Conservation (phyloP, 2,888 invertebrate genomes). For the Oligia strigilis region DNA sequence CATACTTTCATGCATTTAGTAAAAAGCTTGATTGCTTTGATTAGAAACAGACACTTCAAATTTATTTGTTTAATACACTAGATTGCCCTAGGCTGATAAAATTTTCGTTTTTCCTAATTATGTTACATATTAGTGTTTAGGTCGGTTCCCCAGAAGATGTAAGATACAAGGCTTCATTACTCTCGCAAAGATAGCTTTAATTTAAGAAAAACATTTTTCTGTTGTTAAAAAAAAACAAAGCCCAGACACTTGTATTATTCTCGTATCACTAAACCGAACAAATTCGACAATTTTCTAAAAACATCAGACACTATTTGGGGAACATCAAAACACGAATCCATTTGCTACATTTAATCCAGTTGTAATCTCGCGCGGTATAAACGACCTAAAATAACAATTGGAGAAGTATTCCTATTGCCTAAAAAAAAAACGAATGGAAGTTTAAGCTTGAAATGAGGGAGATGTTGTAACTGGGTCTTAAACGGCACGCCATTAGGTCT, state of each 20-base stretch:
- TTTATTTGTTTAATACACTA: too few species aligned
- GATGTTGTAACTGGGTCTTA: slow-evolving; percentile 69
- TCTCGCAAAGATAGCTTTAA: slow-evolving; percentile 12
- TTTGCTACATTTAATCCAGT: slow-evolving; percentile 62
- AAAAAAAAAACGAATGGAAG: slow-evolving; percentile 62
- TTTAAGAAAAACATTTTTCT: slow-evolving; percentile 19
- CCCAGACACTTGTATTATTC: slow-evolving; percentile 24
- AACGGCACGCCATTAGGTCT: slow-evolving; percentile 74
- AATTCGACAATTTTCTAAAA: slow-evolving; percentile 44
- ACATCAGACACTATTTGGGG: slow-evolving; percentile 42
- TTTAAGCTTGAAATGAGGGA: slow-evolving; percentile 62
- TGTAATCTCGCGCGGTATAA: slow-evolving; percentile 50
- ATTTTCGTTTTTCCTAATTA: too few species aligned
- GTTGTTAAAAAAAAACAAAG: slow-evolving; percentile 22
- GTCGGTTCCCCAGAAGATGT: too few species aligned
- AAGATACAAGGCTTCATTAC: slow-evolving; percentile 11
- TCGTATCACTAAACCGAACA: slow-evolving; percentile 42
- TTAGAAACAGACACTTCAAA: too few species aligned
- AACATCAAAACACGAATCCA: slow-evolving; percentile 61
- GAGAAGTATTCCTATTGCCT: slow-evolving; percentile 41
- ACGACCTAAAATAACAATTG: slow-evolving; percentile 62
- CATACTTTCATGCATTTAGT: too few species aligned
- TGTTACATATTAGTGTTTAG: too few species aligned
- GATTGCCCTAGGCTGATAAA: too few species aligned
- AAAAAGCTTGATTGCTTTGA: too few species aligned